Evolutionary conservation across 2,113 vertebrate species (phyloP).

Genomic region (Leiothrix lutea): DNA sequence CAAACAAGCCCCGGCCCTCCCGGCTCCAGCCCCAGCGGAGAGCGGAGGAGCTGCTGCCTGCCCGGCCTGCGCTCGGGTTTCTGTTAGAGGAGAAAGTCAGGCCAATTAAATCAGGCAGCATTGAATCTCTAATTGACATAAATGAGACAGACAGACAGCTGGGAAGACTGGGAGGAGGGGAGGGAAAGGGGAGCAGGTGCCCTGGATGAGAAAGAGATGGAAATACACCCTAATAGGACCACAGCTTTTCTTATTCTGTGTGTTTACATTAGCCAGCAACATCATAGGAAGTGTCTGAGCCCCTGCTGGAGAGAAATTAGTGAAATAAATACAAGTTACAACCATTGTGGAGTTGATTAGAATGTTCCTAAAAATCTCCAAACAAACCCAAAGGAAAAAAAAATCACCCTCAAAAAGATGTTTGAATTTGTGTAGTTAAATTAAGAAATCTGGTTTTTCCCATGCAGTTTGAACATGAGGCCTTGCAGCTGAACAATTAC

Average conservation of each 20-base stretch:
- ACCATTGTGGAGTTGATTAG: background rate
- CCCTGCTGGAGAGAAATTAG: background rate
- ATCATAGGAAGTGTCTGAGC: background rate
- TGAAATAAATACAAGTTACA: background rate
- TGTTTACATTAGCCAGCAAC: background rate
- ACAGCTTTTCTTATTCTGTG: background rate
- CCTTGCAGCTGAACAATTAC: background rate
- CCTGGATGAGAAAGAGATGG: conserved; percentile 51
- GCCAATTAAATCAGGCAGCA: conserved; percentile 73
- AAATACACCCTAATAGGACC: conserved; percentile 32
- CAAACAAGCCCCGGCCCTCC: background rate
- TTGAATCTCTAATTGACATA: conserved; percentile 76
- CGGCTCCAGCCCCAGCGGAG: background rate
- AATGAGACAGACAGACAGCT: conserved; percentile 78
- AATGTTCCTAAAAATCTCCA: background rate
- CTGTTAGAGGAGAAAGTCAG: conserved; percentile 63
- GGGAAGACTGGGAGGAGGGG: conserved; percentile 44
- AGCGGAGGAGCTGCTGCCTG: background rate
- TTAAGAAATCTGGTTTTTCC: background rate
- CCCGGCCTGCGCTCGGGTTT: background rate
- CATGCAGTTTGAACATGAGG: background rate
- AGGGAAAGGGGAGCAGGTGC: conserved; percentile 67
- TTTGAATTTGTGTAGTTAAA: background rate
- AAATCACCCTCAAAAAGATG: background rate
- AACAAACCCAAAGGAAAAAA: background rate